These are phyloP conservation scores for Pachyrhynchus sulphureomaculatus DNA, from an alignment of 1,140 invertebrate species.

Conservation along the genomic window DNA sequence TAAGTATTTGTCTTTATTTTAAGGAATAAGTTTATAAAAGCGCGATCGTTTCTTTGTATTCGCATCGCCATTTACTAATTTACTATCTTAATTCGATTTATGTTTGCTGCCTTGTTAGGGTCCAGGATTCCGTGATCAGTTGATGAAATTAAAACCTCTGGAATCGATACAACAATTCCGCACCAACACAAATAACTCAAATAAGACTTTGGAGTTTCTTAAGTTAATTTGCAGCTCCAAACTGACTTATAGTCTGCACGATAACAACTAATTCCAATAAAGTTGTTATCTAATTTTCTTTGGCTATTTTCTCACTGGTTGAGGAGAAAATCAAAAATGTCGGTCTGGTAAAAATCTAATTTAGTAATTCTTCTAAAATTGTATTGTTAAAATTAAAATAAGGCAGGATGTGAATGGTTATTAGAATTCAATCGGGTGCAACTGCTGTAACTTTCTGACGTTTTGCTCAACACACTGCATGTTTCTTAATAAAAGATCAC, in stretches of 20 bases:
- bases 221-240: slow-evolving; percentile 15
- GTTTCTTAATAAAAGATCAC: no score
- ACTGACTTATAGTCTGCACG: slow-evolving; percentile 14
- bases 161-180: slow-evolving; percentile 27
- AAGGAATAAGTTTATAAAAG: no score
- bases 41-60: no score
- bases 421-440: no score
- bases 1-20: no score
- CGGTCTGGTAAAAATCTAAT: no score
- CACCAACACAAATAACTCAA: slow-evolving; percentile 19
- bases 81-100: slow-evolving; percentile 15
- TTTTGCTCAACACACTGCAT: no score
- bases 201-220: slow-evolving; percentile 21
- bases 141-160: slow-evolving; percentile 29
- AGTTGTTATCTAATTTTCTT: slow-evolving; percentile 12
- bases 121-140: slow-evolving; percentile 21
- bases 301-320: not conserved
- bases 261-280: slow-evolving; percentile 27
- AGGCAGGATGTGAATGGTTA: no score
- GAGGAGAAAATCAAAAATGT: no score
- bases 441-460: no score
- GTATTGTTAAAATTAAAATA: no score
- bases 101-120: slow-evolving; percentile 22
- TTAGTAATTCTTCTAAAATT: no score
- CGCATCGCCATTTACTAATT: slow-evolving; percentile 1